phyloP scores from a whole-genome alignment of 2,797 vertebrate genomes.

The Tamandua tetradactyla region DNA sequence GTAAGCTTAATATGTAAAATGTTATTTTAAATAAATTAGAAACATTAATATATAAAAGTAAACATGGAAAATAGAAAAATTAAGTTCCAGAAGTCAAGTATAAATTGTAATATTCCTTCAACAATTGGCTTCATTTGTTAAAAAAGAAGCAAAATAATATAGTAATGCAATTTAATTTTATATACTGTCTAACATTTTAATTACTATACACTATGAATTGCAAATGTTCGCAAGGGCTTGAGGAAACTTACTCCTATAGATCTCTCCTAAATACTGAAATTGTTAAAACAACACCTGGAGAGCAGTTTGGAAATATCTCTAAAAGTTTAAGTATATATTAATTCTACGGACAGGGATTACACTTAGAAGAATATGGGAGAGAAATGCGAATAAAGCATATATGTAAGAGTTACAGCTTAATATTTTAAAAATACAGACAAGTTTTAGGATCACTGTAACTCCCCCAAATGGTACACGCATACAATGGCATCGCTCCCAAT shows the following conservation, averaged over 20 bases:
- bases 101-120: not conserved
- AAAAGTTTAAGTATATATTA: not conserved
- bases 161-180: not conserved
- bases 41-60: not conserved
- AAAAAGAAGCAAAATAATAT: not conserved
- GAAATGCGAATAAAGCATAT: not conserved
- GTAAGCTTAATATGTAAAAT: not conserved
- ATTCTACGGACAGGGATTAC: not conserved
- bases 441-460: too few relatives aligned
- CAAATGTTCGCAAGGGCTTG: not conserved
- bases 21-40: not conserved
- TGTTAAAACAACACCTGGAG: not conserved
- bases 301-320: too few relatives aligned
- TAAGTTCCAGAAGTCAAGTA: not conserved
- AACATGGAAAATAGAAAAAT: not conserved
- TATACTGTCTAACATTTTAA: not conserved
- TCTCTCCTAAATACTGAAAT: not conserved
- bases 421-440: not conserved
- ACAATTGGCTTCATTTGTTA: not conserved
- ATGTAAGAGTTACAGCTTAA: not conserved
- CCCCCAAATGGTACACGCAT: too few relatives aligned
- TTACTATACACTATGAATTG: not conserved
- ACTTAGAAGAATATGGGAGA: not conserved
- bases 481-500: not conserved
- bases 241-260: not conserved